Percentiles rank a stretch among this genome's conserved stretches.
phyloP scores from a whole-genome alignment of 1,140 invertebrate genomes.

The Paramacrobiotus metropolitanus region DNA sequence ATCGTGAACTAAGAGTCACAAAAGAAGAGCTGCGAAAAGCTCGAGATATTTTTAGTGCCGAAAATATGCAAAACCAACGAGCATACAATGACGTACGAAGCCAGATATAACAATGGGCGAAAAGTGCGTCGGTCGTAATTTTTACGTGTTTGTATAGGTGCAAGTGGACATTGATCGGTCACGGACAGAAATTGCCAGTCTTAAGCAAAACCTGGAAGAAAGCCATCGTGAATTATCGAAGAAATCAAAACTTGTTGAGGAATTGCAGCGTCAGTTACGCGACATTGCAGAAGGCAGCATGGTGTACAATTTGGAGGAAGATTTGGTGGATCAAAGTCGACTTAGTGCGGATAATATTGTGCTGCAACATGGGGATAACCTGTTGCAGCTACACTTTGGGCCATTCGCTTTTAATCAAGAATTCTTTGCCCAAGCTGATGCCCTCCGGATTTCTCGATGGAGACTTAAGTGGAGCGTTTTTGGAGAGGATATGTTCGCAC shows the following conservation, averaged over 20 bases:
- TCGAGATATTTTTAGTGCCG: too few species aligned
- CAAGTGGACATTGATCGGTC: too few species aligned
- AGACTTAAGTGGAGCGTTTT: constrained; percentile 3
- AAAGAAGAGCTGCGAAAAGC: too few species aligned
- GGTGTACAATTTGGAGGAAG: not conserved
- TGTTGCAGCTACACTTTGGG: not conserved
- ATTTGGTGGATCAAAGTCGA: not conserved
- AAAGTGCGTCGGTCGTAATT: too few species aligned
- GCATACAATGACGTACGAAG: too few species aligned
- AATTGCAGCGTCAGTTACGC: not conserved
- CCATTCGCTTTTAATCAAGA: not conserved
- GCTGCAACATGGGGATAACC: constrained; percentile 1
- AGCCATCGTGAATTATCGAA: not conserved
- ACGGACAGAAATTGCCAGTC: too few species aligned
- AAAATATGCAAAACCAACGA: too few species aligned
- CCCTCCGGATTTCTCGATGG: not conserved
- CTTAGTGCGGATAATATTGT: not conserved
- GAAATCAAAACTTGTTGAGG: not conserved
- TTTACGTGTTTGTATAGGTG: too few species aligned
- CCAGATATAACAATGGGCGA: too few species aligned
- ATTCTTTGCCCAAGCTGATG: not conserved
- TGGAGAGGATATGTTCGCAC: constrained; percentile 1
- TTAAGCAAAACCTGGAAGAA: not conserved
- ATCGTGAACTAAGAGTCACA: too few species aligned
- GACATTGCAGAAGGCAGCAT: not conserved